Percentiles rank a stretch among this genome's conserved stretches.
These are phyloP conservation scores for Chionomys nivalis DNA, from an alignment of 2,113 vertebrate genomes.

Conservation along the genomic window DNA sequence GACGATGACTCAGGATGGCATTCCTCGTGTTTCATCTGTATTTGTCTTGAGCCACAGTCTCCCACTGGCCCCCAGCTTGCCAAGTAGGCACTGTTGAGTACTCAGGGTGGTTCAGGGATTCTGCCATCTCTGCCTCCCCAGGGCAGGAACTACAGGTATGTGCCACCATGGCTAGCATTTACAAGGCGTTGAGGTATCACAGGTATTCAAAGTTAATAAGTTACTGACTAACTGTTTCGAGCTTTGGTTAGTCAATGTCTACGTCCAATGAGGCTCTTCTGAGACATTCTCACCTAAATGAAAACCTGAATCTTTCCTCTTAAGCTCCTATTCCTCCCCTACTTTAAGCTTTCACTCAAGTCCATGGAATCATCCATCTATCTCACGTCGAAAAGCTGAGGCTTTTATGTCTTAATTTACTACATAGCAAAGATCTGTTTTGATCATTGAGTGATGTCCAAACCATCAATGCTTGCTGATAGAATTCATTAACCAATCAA, in stretches of 20 bases:
- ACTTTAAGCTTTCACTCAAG: background rate
- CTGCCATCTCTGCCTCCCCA: background rate
- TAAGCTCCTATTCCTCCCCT: background rate
- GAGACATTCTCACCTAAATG: background rate
- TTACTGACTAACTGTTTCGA: background rate
- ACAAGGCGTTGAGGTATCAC: rapidly evolving
- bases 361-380: background rate
- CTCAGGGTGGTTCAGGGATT: background rate
- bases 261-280: background rate
- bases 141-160: background rate
- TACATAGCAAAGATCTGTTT: background rate
- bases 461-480: background rate
- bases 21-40: background rate
- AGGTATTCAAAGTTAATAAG: background rate
- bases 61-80: background rate
- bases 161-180: background rate
- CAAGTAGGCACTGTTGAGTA: background rate
- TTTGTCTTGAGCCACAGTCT: background rate
- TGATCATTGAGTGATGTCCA: background rate
- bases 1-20: background rate
- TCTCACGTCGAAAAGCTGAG: background rate
- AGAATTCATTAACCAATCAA: background rate
- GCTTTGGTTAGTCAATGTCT: background rate
- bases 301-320: background rate
- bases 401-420: background rate